These are phyloP conservation scores for Helicoverpa assulta DNA, from an alignment of 2,888 invertebrate genomes.

Conservation along the genomic window DNA sequence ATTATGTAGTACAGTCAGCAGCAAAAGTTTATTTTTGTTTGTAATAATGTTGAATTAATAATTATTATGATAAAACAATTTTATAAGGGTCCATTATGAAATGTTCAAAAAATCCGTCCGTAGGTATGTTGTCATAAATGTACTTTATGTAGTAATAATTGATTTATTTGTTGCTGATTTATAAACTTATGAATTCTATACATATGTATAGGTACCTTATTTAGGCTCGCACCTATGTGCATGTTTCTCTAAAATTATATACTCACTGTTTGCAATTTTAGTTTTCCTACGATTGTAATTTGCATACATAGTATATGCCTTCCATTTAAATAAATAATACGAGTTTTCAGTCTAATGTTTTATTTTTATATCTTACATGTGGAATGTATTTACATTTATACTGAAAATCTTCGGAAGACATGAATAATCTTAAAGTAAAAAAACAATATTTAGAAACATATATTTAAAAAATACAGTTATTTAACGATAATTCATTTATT, in stretches of 20 bases:
- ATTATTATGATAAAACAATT: not conserved
- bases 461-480: conserved; percentile 7
- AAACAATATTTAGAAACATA: conserved; percentile 19
- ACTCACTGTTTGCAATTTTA: conserved; percentile 16
- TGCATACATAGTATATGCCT: conserved; percentile 59
- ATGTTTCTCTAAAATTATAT: not conserved
- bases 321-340: conserved; percentile 70
- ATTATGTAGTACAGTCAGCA: not conserved
- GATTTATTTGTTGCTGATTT: too few relatives aligned
- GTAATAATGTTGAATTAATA: not conserved
- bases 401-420: conserved; percentile 19
- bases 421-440: conserved; percentile 19
- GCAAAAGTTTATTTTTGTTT: not conserved
- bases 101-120: not conserved
- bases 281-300: conserved; percentile 34
- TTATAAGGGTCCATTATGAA: not conserved
- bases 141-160: too few relatives aligned
- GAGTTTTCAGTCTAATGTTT: conserved; percentile 63
- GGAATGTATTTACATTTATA: conserved; percentile 61
- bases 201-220: too few relatives aligned
- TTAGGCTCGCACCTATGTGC: not conserved
- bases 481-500: conserved; percentile 15
- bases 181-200: not conserved
- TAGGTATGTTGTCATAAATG: not conserved
- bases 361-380: conserved; percentile 61